These are phyloP conservation scores for Bos javanicus DNA, from an alignment of 2,113 vertebrate genomes.

Conservation along the genomic window DNA sequence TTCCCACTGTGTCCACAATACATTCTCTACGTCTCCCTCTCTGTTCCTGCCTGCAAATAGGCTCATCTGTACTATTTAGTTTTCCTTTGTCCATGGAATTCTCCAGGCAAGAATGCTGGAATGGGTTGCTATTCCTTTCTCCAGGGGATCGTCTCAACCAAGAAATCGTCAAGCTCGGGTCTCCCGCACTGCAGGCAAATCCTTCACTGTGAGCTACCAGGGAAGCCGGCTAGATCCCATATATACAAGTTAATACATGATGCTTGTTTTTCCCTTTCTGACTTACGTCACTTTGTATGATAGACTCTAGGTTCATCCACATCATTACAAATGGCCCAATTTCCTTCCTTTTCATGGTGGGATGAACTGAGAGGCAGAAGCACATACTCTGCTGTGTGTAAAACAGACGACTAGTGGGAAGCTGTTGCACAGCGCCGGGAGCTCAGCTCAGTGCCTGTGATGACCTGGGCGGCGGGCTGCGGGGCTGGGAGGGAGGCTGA, in stretches of 20 bases:
- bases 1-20: background rate
- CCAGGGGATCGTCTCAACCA: background rate
- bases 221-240: background rate
- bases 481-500: background rate
- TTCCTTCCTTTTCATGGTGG: background rate
- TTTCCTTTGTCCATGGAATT: background rate
- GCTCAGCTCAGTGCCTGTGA: background rate
- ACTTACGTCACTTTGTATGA: background rate
- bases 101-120: background rate
- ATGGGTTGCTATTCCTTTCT: background rate
- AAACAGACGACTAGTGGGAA: background rate
- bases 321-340: background rate
- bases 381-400: background rate
- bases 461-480: background rate
- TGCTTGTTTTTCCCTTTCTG: background rate
- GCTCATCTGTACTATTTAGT: background rate
- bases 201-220: background rate
- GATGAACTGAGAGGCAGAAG: background rate
- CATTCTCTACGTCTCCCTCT: background rate
- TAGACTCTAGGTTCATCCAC: background rate
- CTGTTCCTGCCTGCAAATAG: background rate
- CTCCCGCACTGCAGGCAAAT: background rate
- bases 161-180: background rate
- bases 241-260: background rate
- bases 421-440: background rate